Base-by-base conservation (phyloP, 2,888 invertebrate genomes). In the Gnatocerus cornutus region DNA sequence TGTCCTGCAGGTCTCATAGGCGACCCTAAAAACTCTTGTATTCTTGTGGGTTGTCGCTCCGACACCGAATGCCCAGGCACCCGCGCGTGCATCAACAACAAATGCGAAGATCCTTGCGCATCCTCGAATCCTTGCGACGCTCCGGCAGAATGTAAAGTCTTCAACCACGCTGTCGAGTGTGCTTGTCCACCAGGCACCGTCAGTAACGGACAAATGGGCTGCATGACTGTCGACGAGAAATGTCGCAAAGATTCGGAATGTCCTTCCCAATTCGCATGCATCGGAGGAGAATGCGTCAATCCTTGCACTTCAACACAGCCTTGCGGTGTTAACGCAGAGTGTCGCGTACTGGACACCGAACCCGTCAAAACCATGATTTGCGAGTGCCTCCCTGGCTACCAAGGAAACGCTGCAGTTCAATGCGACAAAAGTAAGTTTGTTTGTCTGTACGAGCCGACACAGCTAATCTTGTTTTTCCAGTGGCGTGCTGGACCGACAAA, bases 341-440 rank as follows among this genome's bases (percentile, higher is more conserved):
- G 96, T 80, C 90, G 89, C 71, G 92, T 94, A 1, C 85, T 93
- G 30, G 93, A 96, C 80, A 95, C 96, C 0, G 86, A 90, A 55
- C 95, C 96, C 7, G 92, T 96, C 0, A 89, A 93, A 80, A 96
- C 96, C 6, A 93, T 96, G 93, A 90, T 94, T 71, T 97, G 96
- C 80, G 93, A 94, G 84, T 97, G 97, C 82, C 82, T 92, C 46
- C 92, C 93, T 33, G 96, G 95, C 70, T 95, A 92, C 82, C 91
- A 91, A 84, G 97, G 96, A 82, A 94, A 96, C 82, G 96, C 96
- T 13, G 91, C 94, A 6, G 88, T 92, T 7, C 91, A 92, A 80
- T 97, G 96, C 80, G 92, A 93, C 77, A 91, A 89, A 87, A 89
- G 95, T 91, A 88, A 90, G 89, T 29, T 16, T 61, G 2, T 21